Percentiles rank a stretch among this genome's conserved stretches.
Evolutionary conservation across 1,140 invertebrate species (phyloP).

Genomic region (Drosophila micromelanica): DNA sequence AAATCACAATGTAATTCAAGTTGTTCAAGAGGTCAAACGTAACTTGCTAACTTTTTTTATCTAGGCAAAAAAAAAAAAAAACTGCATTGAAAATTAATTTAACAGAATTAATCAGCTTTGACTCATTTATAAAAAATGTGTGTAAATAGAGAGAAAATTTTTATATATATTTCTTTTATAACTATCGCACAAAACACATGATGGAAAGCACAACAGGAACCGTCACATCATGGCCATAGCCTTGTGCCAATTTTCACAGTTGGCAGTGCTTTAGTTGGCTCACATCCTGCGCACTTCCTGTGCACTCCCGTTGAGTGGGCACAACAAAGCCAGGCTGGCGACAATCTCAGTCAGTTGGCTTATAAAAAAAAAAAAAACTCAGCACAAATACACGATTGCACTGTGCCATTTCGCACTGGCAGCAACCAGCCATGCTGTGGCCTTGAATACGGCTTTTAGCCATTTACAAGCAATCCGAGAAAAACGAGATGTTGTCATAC

Average conservation of each 20-base stretch:
- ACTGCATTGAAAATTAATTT: no score
- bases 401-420: conserved; percentile 44
- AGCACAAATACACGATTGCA: conserved; percentile 12
- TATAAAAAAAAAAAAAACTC: conserved; percentile 11
- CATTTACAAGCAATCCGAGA: conserved; percentile 40
- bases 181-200: not conserved
- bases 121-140: no score
- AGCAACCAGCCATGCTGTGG: conserved; percentile 10
- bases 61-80: no score
- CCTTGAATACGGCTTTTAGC: conserved; percentile 63
- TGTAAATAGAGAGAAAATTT: no score
- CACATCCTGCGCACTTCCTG: conserved; percentile 37
- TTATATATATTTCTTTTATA: not conserved
- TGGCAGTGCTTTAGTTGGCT: conserved; percentile 7
- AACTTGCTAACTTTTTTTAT: no score
- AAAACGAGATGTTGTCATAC: conserved; percentile 66
- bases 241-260: conserved; percentile 37
- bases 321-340: conserved; percentile 17
- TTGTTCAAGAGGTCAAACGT: not conserved
- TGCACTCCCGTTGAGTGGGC: conserved; percentile 17
- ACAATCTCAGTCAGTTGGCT: conserved; percentile 5
- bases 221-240: conserved; percentile 17
- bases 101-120: no score
- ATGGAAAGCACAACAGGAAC: not conserved
- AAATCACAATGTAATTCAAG: not conserved